Evolutionary conservation across 2,888 invertebrate species (phyloP), one percentile per base, ranked within the genome.

Genomic region (Eupithecia pulchellata): DNA sequence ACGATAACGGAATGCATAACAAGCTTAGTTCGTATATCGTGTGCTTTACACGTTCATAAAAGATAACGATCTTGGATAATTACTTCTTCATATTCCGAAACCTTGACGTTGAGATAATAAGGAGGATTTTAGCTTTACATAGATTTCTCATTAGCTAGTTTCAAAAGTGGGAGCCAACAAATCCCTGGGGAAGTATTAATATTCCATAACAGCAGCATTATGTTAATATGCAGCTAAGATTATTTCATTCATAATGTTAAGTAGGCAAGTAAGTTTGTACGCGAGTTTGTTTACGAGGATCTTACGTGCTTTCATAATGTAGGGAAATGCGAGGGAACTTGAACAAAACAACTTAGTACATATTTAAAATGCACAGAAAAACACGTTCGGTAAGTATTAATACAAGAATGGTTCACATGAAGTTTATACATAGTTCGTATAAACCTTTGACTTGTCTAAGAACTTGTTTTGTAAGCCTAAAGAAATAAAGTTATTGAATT

Each of bases 1-100:
- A 77, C 80, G 85, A 82, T 83, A 82, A 81, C 78, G 73, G 78
- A 80, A 82, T 84, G 82, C 80, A 81, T 82, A 85, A 84, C 80
- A 80, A 82, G 81, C 70, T 67, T 64, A 72, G 70, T 72, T 75
- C 66, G 72, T 78, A 74, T 64, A 73, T 78, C 72, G 72, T 79
- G 68, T 74, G 76, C 71, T 74, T 77, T 66, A 68, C 69, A 63
- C 71, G 68, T 69, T 73, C 70, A 70, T 75, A 68, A 72, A 75
- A 72, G 47, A 69, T 71, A 14, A 61, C 34, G 34, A 34, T n/a
- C 34, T 34, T 32, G n/a, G n/a, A 11, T 60, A 30, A 60, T 30
- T 60, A 30, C 58, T 52, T 52, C 52, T 52, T 52, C 9, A n/a
- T n/a, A n/a, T 60, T 20, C n/a, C 3, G 32, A 30, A n/a, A 30